Base-by-base conservation (phyloP, 2,797 vertebrate species). In the Pyrocephalus nanus region DNA sequence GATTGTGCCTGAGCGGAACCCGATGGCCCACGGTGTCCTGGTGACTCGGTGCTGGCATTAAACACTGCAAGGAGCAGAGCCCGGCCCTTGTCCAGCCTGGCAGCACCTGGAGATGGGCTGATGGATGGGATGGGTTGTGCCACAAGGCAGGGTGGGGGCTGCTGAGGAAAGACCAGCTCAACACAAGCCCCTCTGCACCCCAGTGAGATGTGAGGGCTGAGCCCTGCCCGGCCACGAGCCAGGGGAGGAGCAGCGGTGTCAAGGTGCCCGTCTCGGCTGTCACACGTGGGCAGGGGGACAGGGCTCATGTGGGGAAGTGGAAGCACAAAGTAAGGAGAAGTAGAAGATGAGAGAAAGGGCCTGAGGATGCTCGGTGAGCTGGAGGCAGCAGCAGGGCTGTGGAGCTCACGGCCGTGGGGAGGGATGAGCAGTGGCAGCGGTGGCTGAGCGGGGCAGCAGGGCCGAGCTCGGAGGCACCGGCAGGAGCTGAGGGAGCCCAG, bases 1-100 rank as follows among this genome's bases (percentile, higher is more conserved):
- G 90, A 97, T 96, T 95, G 94, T 88, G 95, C 88, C 93, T 90
- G 90, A 94, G 83, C 2, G 4, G 77, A 96, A 87, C 86, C 88
- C 90, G 88, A 69, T 23, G 82, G 93, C 50, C 90, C 87, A 71
- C 3, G 0, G 42, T 73, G 82, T 84, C 94, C 80, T 77, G 65
- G 77, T 0, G 73, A 48, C 80, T 89, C 38, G 27, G 57, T 2
- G 13, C 60, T 87, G 77, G 80, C 83, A 94, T 93, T 92, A 89
- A 87, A 93, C 11, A 1, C 53, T 66, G 57, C 21, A 4, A 95
- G 71, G 51, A 87, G 71, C 67, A 58, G 53, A 90, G 82, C 38
- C 0, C 3, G 45, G 69, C 36, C 76, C 51, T 36, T 15, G 72
- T 58, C 87, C 38, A 45, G 65, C 50, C 48, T 57, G 50, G 27